Evolutionary conservation across 1,140 invertebrate species (phyloP), one percentile per base, ranked within the genome.

Genomic region (Wiebesia pumilae): DNA sequence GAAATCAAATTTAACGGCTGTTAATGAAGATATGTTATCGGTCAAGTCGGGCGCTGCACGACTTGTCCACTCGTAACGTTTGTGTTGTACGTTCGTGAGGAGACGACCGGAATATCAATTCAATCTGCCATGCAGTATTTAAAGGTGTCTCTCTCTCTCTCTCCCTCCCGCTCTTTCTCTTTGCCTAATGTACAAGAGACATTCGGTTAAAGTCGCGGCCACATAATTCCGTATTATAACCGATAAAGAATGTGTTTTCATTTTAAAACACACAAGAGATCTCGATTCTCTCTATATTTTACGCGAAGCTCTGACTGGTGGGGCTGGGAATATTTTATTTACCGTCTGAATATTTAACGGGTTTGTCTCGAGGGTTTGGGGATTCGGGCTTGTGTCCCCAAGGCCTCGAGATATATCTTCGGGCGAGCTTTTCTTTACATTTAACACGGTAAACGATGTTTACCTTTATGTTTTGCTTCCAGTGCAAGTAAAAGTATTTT

Each of bases 291-390:
- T 65, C 35, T 69, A 40, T 43, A 33, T 69, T 82, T 62, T 62
- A 62, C 27, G 83, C 38, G 58, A 33, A 43, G 16, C 21, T 79
- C 73, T 33, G 80, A 40, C 88, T 40, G 88, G 83, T 85, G 85
- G 85, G 65, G 19, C 71, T 33, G 88, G 88, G 90, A 90, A 93
- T 93, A 93, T 93, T 94, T 92, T 93, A 93, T 93, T 93, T 92
- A 91, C 88, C 91, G 89, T 89, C 92, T 94, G 92, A 93, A 93
- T 93, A 93, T 94, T 93, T 94, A 93, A 94, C 88, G 90, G 90
- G 89, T 87, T 88, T 75, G 90, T 89, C 91, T 87, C 54, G 79
- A 81, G 58, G 58, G 77, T 58, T 79, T 12, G 51, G 16, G 27
- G 21, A 79, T 79, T 79, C 30, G 77, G 51, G 30, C 47, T 51